Percentiles rank a stretch among this genome's conserved stretches.
Conservation (phyloP, 2,797 vertebrate species). For the Enteromius treurensis region DNA sequence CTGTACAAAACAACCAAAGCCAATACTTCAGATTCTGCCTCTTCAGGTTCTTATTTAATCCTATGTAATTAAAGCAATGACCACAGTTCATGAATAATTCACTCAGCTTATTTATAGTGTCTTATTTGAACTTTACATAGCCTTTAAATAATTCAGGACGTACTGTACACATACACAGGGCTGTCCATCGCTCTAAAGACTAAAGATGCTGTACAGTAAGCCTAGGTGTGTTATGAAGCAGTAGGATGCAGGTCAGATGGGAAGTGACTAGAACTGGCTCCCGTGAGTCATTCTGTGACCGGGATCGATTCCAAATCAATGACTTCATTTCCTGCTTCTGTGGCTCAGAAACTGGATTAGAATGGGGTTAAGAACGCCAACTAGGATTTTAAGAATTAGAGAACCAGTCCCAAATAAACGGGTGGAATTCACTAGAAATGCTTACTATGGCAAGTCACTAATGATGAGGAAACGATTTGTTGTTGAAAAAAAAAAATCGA, state of each 20-base stretch:
- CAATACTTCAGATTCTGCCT: neutral
- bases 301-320: conserved; percentile 66
- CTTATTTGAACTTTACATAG: neutral
- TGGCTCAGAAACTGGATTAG: conserved; percentile 51
- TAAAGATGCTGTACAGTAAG: conserved; percentile 1
- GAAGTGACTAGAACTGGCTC: conserved; percentile 37
- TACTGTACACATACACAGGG: too few species aligned
- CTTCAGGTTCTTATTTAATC: neutral
- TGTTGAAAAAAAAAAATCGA: neutral
- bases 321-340: conserved; percentile 64
- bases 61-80: neutral
- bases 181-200: neutral
- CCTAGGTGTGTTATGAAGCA: conserved; percentile 1
- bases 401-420: neutral
- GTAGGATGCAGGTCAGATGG: neutral
- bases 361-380: conserved; percentile 42
- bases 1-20: neutral
- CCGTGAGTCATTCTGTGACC: conserved; percentile 56
- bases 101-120: neutral
- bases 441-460: neutral
- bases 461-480: neutral
- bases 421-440: neutral
- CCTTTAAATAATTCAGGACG: neutral
- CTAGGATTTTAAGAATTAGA: conserved; percentile 4
- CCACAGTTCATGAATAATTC: neutral